phyloP scores from a whole-genome alignment of 2,113 vertebrate species.

The Rhea pennata region DNA sequence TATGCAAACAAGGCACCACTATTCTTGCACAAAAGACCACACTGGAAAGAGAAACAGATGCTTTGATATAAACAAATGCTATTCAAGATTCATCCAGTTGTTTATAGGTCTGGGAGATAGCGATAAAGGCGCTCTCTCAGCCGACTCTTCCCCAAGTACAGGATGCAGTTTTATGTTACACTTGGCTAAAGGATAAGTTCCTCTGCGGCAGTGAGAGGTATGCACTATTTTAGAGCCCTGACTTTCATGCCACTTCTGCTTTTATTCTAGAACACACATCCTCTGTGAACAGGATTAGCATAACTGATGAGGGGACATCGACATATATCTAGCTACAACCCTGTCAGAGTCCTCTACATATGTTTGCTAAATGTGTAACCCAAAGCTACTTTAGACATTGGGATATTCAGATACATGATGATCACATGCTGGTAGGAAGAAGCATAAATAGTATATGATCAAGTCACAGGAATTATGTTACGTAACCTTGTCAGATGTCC shows the following conservation, averaged over 20 bases:
- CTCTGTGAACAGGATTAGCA: background rate
- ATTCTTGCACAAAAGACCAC: background rate
- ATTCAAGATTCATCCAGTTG: constrained; percentile 46
- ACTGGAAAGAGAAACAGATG: constrained; percentile 37
- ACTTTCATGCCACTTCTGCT: background rate
- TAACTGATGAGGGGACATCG: background rate
- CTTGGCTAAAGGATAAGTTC: constrained; percentile 34
- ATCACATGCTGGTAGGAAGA: background rate
- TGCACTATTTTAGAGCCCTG: background rate
- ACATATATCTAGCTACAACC: background rate
- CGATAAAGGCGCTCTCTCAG: constrained; percentile 38
- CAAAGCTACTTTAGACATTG: background rate
- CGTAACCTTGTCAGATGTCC: constrained; percentile 39
- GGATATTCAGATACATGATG: background rate
- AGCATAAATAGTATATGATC: constrained; percentile 55
- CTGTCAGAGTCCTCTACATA: background rate
- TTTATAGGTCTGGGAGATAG: constrained; percentile 23
- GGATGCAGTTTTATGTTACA: constrained; percentile 56
- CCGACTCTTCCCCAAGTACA: constrained; percentile 20
- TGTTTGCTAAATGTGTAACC: background rate
- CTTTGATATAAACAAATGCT: constrained; percentile 54
- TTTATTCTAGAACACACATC: background rate
- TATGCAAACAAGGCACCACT: constrained; percentile 39
- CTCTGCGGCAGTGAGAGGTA: background rate
- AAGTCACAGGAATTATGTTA: constrained; percentile 33